Base-by-base conservation (phyloP, 35 echinoderm and acorn worm genomes). In the Strongylocentrotus purpuratus region DNA sequence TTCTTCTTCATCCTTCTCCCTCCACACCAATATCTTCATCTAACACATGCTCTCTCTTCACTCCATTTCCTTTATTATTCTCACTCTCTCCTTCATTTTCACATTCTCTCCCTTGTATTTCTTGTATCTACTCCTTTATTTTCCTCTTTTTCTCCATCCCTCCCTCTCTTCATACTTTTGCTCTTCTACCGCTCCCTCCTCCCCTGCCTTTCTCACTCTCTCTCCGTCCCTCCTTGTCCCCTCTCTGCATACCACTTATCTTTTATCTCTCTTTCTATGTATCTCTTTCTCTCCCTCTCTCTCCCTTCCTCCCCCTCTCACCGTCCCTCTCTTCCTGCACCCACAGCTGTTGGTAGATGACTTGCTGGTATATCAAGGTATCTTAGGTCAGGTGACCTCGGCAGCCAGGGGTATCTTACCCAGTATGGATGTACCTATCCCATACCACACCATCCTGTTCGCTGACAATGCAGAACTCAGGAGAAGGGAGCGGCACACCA, bases 381-480 rank as follows among this genome's bases (percentile, higher is more conserved):
- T 99, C 46, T 93, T 99, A 61, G 98, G 96, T 78, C 92, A 97
- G 78, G 98, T 99, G 33, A 91, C 95, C 11, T 60, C 92, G 1
- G 96, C 71, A 47, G 98, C 95, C 5, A 88, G 98, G 46, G 98
- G 98, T 48, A 99, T 99, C 91, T 46, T 99, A 33, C 98, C 98
- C 1, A 97, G 95, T n/a, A 59, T 96, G 33, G 98, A 99, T 41
- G 22, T 97, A 17, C 98, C 98, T 20, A 96, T 95, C 48, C 96
- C 95, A 33, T 99, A 99, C 71, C 98, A 99, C 94, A 99, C 98
- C 85, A 99, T 99, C 11, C 88, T 99, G 2, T 99, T 99, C 46
- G 97, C 98, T 59, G 95, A 99, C n/a, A 96, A 99, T 95, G 96
- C 86, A 48, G 95, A 97, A 90, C 94, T 99, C 33, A 92, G 92